Conservation (phyloP, 1,140 invertebrate genomes). For the Drosophila quadrilineata region DNA sequence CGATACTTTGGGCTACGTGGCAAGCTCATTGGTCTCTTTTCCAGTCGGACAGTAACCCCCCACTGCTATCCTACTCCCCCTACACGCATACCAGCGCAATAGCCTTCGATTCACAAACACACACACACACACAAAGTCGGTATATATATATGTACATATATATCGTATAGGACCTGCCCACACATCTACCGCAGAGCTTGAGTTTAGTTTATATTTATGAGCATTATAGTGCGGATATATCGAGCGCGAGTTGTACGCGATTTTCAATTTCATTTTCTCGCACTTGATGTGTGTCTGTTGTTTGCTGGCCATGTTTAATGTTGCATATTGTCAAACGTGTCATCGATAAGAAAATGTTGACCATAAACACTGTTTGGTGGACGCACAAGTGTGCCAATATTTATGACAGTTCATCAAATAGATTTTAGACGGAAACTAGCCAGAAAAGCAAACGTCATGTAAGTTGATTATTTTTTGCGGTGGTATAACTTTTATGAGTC, state of each 20-base stretch:
- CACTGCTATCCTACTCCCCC: too few species aligned
- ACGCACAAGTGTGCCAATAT: slow-evolving; percentile 19
- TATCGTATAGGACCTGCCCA: slow-evolving; percentile 16
- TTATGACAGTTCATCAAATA: slow-evolving; percentile 10
- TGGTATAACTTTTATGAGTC: slow-evolving; percentile 11
- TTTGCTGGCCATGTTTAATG: slow-evolving; percentile 1
- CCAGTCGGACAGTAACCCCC: too few species aligned
- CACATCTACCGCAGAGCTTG: slow-evolving; percentile 34
- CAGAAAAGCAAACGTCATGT: slow-evolving; percentile 10
- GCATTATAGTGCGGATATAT: slow-evolving; percentile 81
- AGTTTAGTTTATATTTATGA: slow-evolving; percentile 81
- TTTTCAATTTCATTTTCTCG: slow-evolving; percentile 23
- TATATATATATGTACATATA: slow-evolving; percentile 33
- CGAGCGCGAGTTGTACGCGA: slow-evolving; percentile 58
- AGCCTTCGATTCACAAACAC: slow-evolving; percentile 18
- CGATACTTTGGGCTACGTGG: slow-evolving; percentile 74
- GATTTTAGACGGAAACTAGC: neutral
- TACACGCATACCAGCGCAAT: slow-evolving; percentile 21
- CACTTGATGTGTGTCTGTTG: too few species aligned
- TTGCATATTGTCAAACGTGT: neutral
- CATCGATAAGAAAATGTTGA: slow-evolving; percentile 35
- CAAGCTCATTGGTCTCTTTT: slow-evolving; percentile 67
- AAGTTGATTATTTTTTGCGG: slow-evolving; percentile 14
- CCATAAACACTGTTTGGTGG: slow-evolving; percentile 26
- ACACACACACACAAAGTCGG: slow-evolving; percentile 25